Base-by-base conservation (phyloP, 2,113 vertebrate species). In the Speoplatyrhinus poulsoni region DNA sequence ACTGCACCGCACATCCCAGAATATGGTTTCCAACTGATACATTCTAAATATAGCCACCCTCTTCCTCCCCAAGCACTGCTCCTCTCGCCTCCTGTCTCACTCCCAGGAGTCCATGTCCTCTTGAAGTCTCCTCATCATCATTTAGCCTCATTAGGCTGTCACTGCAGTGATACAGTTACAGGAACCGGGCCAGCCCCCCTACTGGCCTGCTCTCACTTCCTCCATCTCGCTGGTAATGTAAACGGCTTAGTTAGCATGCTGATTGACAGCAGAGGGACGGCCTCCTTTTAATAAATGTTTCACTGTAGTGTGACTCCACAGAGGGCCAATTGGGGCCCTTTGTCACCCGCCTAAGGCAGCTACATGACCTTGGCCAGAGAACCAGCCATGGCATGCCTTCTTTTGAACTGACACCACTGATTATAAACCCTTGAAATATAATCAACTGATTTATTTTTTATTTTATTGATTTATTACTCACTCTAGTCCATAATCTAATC, bases 91-190 rank as follows among this genome's bases (percentile, higher is more conserved):
- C 63, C 62, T 76, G 72, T 69, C 62, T 60, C 60, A 69, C 46
- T n/a, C 26, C 59, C 33, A 16, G 63, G 71, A 72, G 66, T 73
- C 75, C 53, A 53, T 67, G 19, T 70, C 55, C 73, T 84, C 85
- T 73, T 73, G 65, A 76, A 77, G 73, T 41, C 36, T 41, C 75
- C 76, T 83, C 79, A 74, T 88, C 85, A 87, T 90, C 86, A 89
- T 88, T 90, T 83, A 85, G 76, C 80, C 88, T 90, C 82, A 85
- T 92, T 91, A 91, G 80, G 79, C 80, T 85, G 86, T 90, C 90
- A 86, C 76, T 80, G 70, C 65, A 62, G 70, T 77, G 77, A 81
- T 90, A 80, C 50, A 33, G 88, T 92, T 90, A 87, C 91, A 85
- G 82, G 85, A 90, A 64, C 72, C 80, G 52, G 32, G 47, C 63